Base-by-base conservation (phyloP, 2,888 invertebrate genomes). In the Lepetodrilus schrolli region DNA sequence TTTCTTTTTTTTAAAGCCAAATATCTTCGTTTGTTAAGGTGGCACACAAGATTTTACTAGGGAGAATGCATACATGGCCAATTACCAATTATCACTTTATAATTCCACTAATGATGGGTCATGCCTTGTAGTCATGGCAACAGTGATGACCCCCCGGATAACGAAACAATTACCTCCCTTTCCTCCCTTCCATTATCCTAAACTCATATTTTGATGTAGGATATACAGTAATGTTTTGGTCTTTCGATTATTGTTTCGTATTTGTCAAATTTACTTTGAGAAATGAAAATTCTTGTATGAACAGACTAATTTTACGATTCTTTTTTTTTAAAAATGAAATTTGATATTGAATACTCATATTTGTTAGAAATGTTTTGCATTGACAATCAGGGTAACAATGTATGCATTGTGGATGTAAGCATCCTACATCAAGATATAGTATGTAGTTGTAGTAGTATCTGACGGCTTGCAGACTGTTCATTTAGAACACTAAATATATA, bases 141-240 rank as follows among this genome's bases (percentile, higher is more conserved):
- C 26, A n/a, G 13, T 23, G 51, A 51, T 17, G 30, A 51, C 30
- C 23, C 51, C n/a, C 26, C 51, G n/a, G 26, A 51, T 10, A 20
- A 51, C 8, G 23, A 47, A 47, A 47, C 47, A 47, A 51, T 51
- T 21, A 8, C 26, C 4, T n/a, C 51, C 26, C 30, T 23, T 23
- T n/a, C 51, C 51, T 51, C 51, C 51, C 51, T 10, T 13, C 21
- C 51, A 8, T 17, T 5, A 50, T 51, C n/a, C n/a, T n/a, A n/a
- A n/a, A n/a, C n/a, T n/a, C n/a, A 51, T 51, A 26, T 51, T 51
- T 51, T 51, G 51, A 51, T 51, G 51, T 51, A 51, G 51, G 51
- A 51, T 23, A 51, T 5, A 30, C 10, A 47, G 13, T 17, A n/a
- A n/a, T n/a, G n/a, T n/a, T n/a, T n/a, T n/a, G n/a, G n/a, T n/a